Base-by-base conservation (phyloP, 2,888 invertebrate species). In the Drosophila fulvimacula region DNA sequence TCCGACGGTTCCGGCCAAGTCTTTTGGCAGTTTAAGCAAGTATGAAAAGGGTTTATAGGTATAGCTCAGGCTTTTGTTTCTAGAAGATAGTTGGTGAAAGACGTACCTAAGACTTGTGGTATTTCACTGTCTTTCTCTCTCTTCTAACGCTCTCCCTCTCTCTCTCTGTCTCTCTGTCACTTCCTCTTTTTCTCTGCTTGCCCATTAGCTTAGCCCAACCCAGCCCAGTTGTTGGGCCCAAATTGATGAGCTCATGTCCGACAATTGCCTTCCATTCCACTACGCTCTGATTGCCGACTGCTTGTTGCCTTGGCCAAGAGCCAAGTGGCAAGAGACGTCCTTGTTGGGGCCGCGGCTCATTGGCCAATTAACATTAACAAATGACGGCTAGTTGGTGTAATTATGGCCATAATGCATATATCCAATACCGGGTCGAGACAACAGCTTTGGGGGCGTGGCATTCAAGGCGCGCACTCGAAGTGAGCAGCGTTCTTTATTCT, bases 311-410 rank as follows among this genome's bases (percentile, higher is more conserved):
- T 17, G 65, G 46, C 71, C 62, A 60, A 65, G 49, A 62, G 30
- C 19, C 42, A 30, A 34, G 32, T 17, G 51, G 51, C 49, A 5
- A 24, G 48, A 57, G 38, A 32, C 51, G 55, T 55, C 55, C 57
- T 21, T 32, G 52, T 5, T 13, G 39, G 38, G n/a, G 56, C 52
- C 24, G 63, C 59, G 78, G 73, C 82, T 85, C 88, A 88, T 88
- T 85, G 88, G 77, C 82, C 83, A 83, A 83, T 83, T 83, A 83
- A 85, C 88, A 83, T 83, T 88, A 88, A 88, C 83, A 83, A 83
- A 83, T 83, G 88, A 83, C 82, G 83, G 88, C 88, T 88, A 83
- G 88, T 83, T 83, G 83, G 77, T 82, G 80, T 88, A 88, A 83
- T 83, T 83, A 83, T 77, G 85, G 85, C 69, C 85, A 88, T 83